Evolutionary conservation across 2,888 invertebrate species (phyloP).

Genomic region (Electrophaes corylata): DNA sequence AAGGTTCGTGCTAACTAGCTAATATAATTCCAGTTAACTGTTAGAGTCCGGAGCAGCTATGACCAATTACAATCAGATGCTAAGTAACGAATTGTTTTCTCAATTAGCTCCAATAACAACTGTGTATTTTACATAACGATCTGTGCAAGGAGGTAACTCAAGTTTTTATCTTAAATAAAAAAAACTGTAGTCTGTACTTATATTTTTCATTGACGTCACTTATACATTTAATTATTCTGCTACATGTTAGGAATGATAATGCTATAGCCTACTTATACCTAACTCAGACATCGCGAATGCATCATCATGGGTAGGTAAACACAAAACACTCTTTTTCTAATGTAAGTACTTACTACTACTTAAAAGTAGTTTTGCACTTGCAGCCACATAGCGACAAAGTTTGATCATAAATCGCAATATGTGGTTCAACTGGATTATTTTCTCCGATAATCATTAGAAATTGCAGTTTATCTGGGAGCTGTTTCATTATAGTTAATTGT

Average conservation of each 20-base stretch:
- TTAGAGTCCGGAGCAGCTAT: conserved; percentile 7
- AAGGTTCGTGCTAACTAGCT: conserved; percentile 8
- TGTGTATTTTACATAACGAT: too few relatives aligned
- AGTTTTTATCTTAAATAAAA: too few relatives aligned
- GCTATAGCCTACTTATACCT: too few relatives aligned
- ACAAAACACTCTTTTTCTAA: too few relatives aligned
- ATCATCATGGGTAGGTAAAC: too few relatives aligned
- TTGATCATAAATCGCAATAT: conserved; percentile 3
- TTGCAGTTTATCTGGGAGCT: conserved; percentile 5
- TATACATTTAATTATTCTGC: too few relatives aligned
- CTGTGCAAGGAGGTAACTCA: background rate
- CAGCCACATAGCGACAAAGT: background rate
- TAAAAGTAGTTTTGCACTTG: background rate
- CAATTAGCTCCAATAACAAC: conserved; percentile 1
- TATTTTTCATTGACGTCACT: too few relatives aligned
- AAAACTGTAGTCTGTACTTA: too few relatives aligned
- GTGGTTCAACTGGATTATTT: conserved; percentile 17
- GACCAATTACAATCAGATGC: background rate
- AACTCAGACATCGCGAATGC: too few relatives aligned
- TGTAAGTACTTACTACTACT: background rate
- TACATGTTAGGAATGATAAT: too few relatives aligned
- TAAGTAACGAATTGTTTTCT: conserved; percentile 5
- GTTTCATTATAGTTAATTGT: conserved; percentile 11
- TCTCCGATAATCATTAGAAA: conserved; percentile 17
- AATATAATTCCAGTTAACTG: conserved; percentile 13